These are phyloP conservation scores for Scyliorhinus canicula DNA, from an alignment of 2,797 vertebrate species.

Conservation along the genomic window DNA sequence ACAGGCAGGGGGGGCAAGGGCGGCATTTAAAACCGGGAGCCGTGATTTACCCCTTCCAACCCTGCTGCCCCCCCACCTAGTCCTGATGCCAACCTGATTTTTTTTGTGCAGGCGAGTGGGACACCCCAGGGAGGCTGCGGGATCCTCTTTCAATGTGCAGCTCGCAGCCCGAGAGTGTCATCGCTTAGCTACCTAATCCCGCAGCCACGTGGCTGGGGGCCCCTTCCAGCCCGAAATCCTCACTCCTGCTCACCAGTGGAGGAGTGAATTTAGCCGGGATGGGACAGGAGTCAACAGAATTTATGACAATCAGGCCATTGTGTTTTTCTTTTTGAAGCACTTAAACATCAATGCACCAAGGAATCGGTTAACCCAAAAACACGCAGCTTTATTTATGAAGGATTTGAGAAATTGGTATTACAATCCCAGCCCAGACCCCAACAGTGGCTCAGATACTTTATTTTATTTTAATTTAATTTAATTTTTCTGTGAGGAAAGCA, in stretches of 20 bases:
- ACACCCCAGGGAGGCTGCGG: not conserved
- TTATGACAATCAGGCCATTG: conserved; percentile 50
- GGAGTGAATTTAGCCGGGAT: not conserved
- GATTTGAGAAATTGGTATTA: too few species aligned
- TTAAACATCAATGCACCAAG: too few species aligned
- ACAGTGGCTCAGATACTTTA: too few species aligned
- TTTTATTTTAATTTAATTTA: too few species aligned
- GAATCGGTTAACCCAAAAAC: too few species aligned
- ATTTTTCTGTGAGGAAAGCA: too few species aligned
- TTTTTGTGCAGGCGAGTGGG: not conserved
- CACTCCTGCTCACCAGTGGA: not conserved
- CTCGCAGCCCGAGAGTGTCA: not conserved
- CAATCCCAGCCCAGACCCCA: too few species aligned
- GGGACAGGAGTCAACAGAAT: not conserved
- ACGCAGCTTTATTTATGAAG: too few species aligned
- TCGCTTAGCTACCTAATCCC: not conserved
- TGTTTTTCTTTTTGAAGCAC: too few species aligned
- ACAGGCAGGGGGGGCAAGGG: not conserved
- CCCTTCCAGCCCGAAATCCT: not conserved
- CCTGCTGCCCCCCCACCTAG: not conserved
- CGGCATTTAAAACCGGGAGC: not conserved
- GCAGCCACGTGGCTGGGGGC: not conserved
- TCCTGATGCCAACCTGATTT: not conserved
- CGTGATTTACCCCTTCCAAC: not conserved
- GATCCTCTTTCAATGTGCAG: not conserved